Percentiles rank a stretch among this genome's conserved stretches.
Conservation (phyloP, 2,797 vertebrate species). For the Sphaeramia orbicularis region DNA sequence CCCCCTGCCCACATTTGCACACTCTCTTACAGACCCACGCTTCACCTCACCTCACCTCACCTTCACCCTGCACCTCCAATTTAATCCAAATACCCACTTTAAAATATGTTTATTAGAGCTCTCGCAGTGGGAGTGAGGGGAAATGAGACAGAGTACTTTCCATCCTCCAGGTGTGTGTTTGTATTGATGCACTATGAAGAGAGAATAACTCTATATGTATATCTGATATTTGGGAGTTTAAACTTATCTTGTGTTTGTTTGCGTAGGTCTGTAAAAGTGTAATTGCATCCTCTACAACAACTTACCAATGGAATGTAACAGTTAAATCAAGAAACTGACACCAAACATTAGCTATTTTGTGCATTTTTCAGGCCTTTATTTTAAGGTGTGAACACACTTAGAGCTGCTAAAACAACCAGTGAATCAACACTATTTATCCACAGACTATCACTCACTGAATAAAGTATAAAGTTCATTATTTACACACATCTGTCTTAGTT, state of each 20-base stretch:
- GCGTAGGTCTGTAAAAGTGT: conserved; percentile 16
- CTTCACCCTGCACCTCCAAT: conserved; percentile 45
- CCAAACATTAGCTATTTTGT: conserved; percentile 24
- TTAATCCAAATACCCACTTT: conserved; percentile 68
- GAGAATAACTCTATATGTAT: not conserved
- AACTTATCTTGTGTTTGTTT: conserved; percentile 29
- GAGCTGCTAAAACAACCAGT: no score
- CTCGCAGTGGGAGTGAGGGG: conserved; percentile 43
- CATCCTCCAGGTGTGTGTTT: conserved; percentile 27
- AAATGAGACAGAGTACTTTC: conserved; percentile 45
- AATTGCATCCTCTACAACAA: conserved; percentile 7
- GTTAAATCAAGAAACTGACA: conserved; percentile 22
- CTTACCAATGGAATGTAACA: conserved; percentile 2
- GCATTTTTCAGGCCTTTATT: not conserved
- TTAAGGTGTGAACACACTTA: no score
- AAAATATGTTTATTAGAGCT: conserved; percentile 67
- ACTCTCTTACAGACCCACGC: not conserved
- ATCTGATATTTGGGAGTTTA: not conserved
- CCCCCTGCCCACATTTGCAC: not conserved
- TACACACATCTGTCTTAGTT: no score
- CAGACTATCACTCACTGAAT: no score
- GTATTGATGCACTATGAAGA: not conserved
- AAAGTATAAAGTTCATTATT: no score
- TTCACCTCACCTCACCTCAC: not conserved
- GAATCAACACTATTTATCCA: no score